Evolutionary conservation across 1,140 invertebrate genomes (phyloP).

Genomic region (Caenorhabditis tropicalis): DNA sequence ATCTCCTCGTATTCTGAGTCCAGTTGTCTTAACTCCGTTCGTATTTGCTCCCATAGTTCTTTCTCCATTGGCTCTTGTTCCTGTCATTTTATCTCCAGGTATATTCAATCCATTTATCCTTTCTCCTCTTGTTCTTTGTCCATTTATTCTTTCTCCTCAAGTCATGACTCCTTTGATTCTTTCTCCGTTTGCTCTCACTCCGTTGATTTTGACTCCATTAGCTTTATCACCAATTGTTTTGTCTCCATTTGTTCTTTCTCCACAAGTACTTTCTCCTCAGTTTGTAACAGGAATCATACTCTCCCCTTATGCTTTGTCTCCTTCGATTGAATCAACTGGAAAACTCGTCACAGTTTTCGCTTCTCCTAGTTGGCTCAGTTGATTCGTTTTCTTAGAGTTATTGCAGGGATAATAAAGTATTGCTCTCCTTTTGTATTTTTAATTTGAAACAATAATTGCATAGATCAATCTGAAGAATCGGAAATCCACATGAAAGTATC

Average conservation of each 20-base stretch:
- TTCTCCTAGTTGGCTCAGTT: slow-evolving; percentile 46
- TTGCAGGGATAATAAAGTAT: not conserved
- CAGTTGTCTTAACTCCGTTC: slow-evolving; percentile 61
- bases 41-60: slow-evolving; percentile 60
- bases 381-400: not conserved
- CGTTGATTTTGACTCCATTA: slow-evolving; percentile 50
- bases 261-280: slow-evolving; percentile 46
- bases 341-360: slow-evolving; percentile 21
- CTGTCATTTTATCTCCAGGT: slow-evolving; percentile 56
- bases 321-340: not conserved
- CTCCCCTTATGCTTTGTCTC: slow-evolving; percentile 53
- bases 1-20: slow-evolving; percentile 56
- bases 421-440: not conserved
- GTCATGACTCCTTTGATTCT: slow-evolving; percentile 48
- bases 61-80: slow-evolving; percentile 61
- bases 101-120: slow-evolving; percentile 45
- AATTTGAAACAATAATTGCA: no score
- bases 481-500: not conserved
- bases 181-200: slow-evolving; percentile 47
- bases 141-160: slow-evolving; percentile 51
- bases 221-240: slow-evolving; percentile 47
- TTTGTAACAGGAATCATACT: slow-evolving; percentile 43
- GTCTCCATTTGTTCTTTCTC: slow-evolving; percentile 50
- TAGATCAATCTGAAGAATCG: not conserved
- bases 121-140: slow-evolving; percentile 43